Percentiles rank a stretch among this genome's conserved stretches.
Conservation (phyloP, 2,888 invertebrate genomes). For the Alloplasta piceator region DNA sequence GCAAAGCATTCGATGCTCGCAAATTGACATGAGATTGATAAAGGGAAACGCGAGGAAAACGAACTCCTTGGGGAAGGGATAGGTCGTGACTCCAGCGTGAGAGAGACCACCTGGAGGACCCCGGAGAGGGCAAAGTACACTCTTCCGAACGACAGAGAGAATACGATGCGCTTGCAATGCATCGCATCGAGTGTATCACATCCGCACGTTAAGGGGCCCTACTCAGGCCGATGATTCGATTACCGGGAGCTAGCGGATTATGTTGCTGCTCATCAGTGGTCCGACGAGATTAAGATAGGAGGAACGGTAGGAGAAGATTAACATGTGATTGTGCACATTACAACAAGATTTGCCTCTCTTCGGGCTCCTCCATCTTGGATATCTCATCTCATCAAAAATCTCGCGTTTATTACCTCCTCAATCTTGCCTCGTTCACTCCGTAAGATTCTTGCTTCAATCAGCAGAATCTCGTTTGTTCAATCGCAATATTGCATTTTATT, state of each 20-base stretch:
- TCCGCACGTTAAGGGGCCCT: constrained; percentile 60
- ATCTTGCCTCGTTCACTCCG: constrained; percentile 29
- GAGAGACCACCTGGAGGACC: constrained; percentile 55
- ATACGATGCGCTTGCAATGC: constrained; percentile 22
- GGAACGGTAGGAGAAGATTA: constrained; percentile 65
- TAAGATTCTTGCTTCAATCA: constrained; percentile 61
- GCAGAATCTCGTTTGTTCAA: constrained; percentile 62
- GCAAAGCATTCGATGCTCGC: constrained; percentile 11
- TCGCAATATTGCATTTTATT: constrained; percentile 59
- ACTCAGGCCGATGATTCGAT: constrained; percentile 71
- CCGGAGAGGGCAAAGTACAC: constrained; percentile 26
- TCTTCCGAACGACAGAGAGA: constrained; percentile 38
- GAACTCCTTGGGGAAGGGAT: constrained; percentile 4
- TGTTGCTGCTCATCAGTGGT: constrained; percentile 70
- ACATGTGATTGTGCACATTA: constrained; percentile 13
- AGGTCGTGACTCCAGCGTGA: constrained; percentile 51
- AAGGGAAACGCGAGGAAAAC: constrained; percentile 34
- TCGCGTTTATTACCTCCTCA: constrained; percentile 61
- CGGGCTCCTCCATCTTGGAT: background rate
- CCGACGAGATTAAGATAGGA: constrained; percentile 62
- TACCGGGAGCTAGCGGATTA: constrained; percentile 73
- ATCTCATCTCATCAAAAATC: constrained; percentile 63
- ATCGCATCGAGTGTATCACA: too few species aligned
- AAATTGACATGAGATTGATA: constrained; percentile 38
- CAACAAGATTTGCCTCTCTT: constrained; percentile 38